These are phyloP conservation scores for Rousettus leschenaultii DNA, from an alignment of 2,113 vertebrate genomes.

Conservation along the genomic window DNA sequence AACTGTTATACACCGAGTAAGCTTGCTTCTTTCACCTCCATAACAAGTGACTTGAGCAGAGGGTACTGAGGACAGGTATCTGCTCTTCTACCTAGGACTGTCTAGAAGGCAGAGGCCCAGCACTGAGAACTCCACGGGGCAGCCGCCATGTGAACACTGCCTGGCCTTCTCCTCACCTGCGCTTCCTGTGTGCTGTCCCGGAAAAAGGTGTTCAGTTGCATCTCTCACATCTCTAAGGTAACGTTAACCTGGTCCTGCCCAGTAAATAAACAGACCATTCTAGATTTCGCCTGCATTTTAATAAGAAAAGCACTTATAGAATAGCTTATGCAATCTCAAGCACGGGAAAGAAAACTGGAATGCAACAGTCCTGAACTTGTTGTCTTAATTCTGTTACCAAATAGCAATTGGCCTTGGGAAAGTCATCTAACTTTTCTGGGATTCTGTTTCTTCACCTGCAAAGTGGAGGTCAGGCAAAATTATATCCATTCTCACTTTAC, in stretches of 20 bases:
- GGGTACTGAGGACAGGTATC: neutral
- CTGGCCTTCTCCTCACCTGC: neutral
- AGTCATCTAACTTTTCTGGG: neutral
- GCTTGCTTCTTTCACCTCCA: neutral
- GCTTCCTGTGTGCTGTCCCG: neutral
- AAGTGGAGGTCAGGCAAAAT: neutral
- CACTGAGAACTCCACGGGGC: neutral
- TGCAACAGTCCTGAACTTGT: neutral
- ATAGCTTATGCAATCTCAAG: neutral
- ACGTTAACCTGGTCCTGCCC: neutral
- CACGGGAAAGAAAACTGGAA: neutral
- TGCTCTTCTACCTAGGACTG: neutral
- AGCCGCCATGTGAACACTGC: too few relatives aligned
- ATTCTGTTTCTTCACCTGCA: neutral
- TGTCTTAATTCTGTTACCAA: neutral
- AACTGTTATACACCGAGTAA: neutral
- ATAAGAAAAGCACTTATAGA: neutral
- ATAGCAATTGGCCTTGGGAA: neutral
- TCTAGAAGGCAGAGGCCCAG: neutral
- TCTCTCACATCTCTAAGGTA: neutral
- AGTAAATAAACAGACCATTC: neutral
- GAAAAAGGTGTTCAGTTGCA: neutral
- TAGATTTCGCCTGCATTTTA: neutral
- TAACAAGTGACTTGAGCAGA: neutral
- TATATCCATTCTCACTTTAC: neutral